A percentile compares a stretch with the other conserved stretches of the same genome.
These are phyloP conservation scores for Syrphus vitripennis DNA, from an alignment of 2,888 invertebrate species.

Conservation along the genomic window DNA sequence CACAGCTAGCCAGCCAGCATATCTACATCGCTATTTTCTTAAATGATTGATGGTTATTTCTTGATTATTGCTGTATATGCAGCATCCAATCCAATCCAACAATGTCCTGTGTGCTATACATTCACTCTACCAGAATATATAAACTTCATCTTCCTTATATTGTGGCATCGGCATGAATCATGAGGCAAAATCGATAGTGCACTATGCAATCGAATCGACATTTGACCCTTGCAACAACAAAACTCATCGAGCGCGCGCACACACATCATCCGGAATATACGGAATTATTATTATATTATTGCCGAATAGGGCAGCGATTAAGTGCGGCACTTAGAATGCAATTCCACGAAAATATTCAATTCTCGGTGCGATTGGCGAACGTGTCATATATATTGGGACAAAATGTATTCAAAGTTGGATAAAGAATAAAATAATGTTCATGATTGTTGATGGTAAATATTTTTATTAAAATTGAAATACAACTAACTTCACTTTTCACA, in stretches of 20 bases:
- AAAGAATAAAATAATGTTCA: background rate
- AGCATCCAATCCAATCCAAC: background rate
- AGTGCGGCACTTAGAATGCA: slow-evolving; percentile 70
- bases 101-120: slow-evolving; percentile 26
- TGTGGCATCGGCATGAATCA: slow-evolving; percentile 8
- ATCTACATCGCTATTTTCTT: slow-evolving; percentile 29
- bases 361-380: slow-evolving; percentile 20
- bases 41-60: slow-evolving; percentile 69
- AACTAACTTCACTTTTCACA: no score
- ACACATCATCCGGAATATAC: background rate
- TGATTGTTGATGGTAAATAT: no score
- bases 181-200: slow-evolving; percentile 14
- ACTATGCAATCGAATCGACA: slow-evolving; percentile 53
- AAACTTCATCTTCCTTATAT: background rate
- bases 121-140: background rate
- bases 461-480: no score
- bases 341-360: slow-evolving; percentile 66
- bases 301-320: slow-evolving; percentile 64
- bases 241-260: background rate
- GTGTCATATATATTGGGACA: background rate
- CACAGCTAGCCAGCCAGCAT: background rate
- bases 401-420: background rate
- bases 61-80: slow-evolving; percentile 46
- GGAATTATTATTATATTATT: slow-evolving; percentile 35
- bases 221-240: slow-evolving; percentile 51